Percentiles rank a stretch among this genome's conserved stretches.
Conservation (phyloP, 2,797 vertebrate species). For the Gambusia yucatana region DNA sequence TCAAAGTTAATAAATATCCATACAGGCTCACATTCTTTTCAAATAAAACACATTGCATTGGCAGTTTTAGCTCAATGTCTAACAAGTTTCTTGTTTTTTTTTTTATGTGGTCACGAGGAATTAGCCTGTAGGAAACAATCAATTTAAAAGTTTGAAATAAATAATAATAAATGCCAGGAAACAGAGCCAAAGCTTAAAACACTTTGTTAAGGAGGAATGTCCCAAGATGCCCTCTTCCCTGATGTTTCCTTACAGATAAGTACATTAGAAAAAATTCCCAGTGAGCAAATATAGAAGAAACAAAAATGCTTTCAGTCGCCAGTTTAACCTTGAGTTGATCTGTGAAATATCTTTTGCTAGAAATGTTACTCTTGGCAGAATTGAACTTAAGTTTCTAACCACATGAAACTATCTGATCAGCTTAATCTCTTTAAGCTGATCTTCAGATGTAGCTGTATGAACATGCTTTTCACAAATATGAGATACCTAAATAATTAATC, state of each 20-base stretch:
- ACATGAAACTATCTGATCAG: conserved; percentile 19
- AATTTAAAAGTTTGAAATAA: neutral
- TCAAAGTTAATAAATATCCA: neutral
- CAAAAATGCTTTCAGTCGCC: neutral
- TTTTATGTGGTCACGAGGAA: neutral
- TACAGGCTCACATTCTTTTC: neutral
- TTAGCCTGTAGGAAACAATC: neutral
- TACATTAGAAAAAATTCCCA: neutral
- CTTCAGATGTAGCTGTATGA: conserved; percentile 1
- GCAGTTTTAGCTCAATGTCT: neutral
- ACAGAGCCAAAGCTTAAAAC: neutral
- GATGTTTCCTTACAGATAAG: conserved; percentile 77
- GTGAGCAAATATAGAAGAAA: neutral
- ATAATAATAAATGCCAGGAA: conserved; percentile 14
- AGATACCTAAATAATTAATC: neutral
- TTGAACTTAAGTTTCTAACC: neutral
- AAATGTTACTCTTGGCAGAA: neutral
- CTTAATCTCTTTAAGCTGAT: neutral
- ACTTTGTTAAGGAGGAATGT: conserved; percentile 62
- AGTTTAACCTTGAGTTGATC: neutral
- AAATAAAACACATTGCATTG: neutral
- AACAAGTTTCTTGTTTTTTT: neutral
- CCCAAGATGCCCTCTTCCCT: conserved; percentile 56
- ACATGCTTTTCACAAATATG: neutral
- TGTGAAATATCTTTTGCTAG: neutral